phyloP scores from a whole-genome alignment of 2,113 vertebrate species.

The Hypanus sabinus region DNA sequence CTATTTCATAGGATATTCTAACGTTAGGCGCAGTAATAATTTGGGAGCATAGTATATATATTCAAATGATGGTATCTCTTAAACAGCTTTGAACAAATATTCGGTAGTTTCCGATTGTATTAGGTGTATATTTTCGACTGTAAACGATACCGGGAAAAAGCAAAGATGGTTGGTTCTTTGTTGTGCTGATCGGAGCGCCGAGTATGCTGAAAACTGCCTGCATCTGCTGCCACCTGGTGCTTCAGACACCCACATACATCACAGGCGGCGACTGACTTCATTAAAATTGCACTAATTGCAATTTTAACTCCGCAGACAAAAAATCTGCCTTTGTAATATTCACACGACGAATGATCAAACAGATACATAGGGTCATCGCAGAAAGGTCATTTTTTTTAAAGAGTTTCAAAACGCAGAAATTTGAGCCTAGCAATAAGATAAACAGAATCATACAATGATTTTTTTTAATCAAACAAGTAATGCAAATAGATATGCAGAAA shows the following conservation, averaged over 20 bases:
- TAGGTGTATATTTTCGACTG: too few species aligned
- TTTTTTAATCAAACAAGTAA: neutral
- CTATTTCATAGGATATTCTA: neutral
- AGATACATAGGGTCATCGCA: neutral
- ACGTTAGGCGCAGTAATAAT: neutral
- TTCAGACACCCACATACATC: neutral
- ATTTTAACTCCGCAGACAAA: neutral
- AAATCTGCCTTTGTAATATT: neutral
- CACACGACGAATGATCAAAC: neutral
- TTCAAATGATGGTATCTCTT: neutral
- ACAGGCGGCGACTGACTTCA: neutral
- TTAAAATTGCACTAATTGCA: neutral
- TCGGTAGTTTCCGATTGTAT: neutral
- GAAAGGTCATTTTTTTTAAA: neutral
- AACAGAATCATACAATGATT: neutral
- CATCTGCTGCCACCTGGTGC: slow-evolving; percentile 14
- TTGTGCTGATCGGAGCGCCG: neutral
- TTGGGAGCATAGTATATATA: neutral
- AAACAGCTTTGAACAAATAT: neutral
- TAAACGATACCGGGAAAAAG: neutral
- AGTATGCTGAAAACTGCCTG: neutral
- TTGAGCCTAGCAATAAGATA: neutral
- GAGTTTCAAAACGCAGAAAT: neutral
- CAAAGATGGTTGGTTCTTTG: neutral
- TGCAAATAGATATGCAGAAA: neutral